Base-by-base conservation (phyloP, 2,888 invertebrate genomes). In the Deladenus siricidicola region DNA sequence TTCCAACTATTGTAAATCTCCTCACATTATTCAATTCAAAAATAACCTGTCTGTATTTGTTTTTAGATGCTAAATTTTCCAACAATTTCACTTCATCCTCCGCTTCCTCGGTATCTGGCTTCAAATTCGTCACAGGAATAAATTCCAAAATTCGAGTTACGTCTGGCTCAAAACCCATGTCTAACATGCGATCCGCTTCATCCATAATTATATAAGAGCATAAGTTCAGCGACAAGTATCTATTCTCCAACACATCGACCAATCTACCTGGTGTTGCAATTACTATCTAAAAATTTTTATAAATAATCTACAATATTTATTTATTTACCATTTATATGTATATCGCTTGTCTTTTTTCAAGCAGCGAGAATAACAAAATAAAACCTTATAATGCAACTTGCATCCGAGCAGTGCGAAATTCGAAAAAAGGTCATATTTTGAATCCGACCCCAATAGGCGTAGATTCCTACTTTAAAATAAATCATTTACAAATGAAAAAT, bases 221-320 rank as follows among this genome's bases (percentile, higher is more conserved):
- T 78, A 96, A 90, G 80, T 88, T 90, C 19, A 99, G 83, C 8
- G 96, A 94, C 68, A 99, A 83, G 80, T 98, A 99, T 62, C 94
- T 85, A 82, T 98, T 99, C 82, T 98, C 96, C 64, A 99, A 82
- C 1, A 98, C 96, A 81, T 99, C 98, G 67, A 98, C 92, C 48
- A 99, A 85, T 85, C 98, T 90, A 84, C 98, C 98, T 3, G 98
- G 98, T 0, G 98, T 99, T 1, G 98, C 98, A 75, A 99, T 99
- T 8, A 99, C 96, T 74, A 98, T 92, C 86, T 86, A 70, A 23
- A 81, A 75, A 28, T 24, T 8, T 3, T 10, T 23, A 14, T n/a
- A n/a, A n/a, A n/a, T n/a, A n/a, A n/a, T n/a, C n/a, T n/a, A n/a
- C n/a, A n/a, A n/a, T n/a, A n/a, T n/a, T n/a, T n/a, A n/a, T n/a